phyloP scores from a whole-genome alignment of 2,113 vertebrate species.

The Ictalurus furcatus region DNA sequence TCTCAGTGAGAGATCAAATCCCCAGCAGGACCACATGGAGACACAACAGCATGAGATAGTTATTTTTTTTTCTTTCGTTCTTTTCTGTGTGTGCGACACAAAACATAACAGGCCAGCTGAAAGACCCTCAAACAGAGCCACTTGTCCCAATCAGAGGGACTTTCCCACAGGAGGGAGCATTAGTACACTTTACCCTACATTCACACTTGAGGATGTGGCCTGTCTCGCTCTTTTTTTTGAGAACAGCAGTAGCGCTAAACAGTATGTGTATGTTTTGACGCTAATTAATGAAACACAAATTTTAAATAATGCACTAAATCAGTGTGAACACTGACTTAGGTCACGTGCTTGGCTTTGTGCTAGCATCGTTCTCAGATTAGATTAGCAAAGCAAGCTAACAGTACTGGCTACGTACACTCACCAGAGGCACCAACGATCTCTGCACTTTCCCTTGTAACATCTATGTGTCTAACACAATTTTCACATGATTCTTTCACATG shows the following conservation, averaged over 20 bases:
- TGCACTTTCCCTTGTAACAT: neutral
- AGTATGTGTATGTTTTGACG: neutral
- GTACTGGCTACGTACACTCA: neutral
- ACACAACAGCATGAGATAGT: neutral
- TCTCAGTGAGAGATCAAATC: conserved; percentile 14
- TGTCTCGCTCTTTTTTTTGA: neutral
- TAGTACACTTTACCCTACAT: neutral
- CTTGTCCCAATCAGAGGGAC: neutral
- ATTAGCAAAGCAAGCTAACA: neutral
- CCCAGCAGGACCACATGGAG: neutral
- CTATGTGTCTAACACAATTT: neutral
- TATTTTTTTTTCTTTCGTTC: neutral
- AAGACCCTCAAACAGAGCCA: neutral
- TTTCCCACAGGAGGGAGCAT: neutral
- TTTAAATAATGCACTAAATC: neutral
- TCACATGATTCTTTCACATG: too few relatives aligned
- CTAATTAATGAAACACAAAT: neutral
- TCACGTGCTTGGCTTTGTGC: neutral
- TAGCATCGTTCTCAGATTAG: neutral
- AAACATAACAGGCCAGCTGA: neutral
- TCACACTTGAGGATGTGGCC: neutral
- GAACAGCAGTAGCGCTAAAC: neutral
- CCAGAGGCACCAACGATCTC: neutral
- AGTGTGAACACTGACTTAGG: neutral
- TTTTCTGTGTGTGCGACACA: neutral